phyloP scores from a whole-genome alignment of 2,888 invertebrate genomes.

The Zygaena filipendulae region DNA sequence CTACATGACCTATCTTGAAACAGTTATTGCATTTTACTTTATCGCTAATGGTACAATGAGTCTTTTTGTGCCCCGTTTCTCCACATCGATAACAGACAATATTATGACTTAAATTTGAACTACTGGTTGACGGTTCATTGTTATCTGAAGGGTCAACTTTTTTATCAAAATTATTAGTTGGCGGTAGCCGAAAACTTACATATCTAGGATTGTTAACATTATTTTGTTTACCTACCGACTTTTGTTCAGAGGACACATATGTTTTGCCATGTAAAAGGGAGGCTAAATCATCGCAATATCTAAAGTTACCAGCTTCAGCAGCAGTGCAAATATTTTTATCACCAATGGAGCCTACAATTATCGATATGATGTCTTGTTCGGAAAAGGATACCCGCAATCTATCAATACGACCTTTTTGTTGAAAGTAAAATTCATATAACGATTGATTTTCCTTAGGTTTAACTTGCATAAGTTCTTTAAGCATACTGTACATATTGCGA shows the following conservation, averaged over 20 bases:
- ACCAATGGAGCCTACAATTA: constrained; percentile 18
- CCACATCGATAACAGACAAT: constrained; percentile 14
- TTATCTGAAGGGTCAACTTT: too few relatives aligned
- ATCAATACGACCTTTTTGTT: constrained; percentile 17
- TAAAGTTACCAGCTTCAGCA: constrained; percentile 18
- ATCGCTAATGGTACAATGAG: constrained; percentile 9
- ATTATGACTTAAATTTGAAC: constrained; percentile 1
- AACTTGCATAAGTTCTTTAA: too few relatives aligned
- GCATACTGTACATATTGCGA: constrained; percentile 16
- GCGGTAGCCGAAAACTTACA: constrained; percentile 1
- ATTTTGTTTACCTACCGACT: too few relatives aligned
- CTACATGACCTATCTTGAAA: constrained; percentile 16
- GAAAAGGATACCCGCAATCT: constrained; percentile 15
- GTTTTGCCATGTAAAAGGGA: constrained; percentile 12
- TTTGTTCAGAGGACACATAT: constrained; percentile 5
- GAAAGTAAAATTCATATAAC: constrained; percentile 20
- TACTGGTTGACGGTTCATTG: constrained; percentile 1
- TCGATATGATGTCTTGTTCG: constrained; percentile 18
- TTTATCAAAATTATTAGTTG: too few relatives aligned
- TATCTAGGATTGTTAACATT: constrained; percentile 3
- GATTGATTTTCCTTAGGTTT: constrained; percentile 14
- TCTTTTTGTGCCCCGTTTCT: constrained; percentile 11
- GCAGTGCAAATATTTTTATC: constrained; percentile 17
- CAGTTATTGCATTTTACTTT: constrained; percentile 16
- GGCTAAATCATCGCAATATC: constrained; percentile 17